Percentiles rank a stretch among this genome's conserved stretches.
phyloP scores from a whole-genome alignment of 2,888 invertebrate genomes.

The Ochlodes sylvanus region DNA sequence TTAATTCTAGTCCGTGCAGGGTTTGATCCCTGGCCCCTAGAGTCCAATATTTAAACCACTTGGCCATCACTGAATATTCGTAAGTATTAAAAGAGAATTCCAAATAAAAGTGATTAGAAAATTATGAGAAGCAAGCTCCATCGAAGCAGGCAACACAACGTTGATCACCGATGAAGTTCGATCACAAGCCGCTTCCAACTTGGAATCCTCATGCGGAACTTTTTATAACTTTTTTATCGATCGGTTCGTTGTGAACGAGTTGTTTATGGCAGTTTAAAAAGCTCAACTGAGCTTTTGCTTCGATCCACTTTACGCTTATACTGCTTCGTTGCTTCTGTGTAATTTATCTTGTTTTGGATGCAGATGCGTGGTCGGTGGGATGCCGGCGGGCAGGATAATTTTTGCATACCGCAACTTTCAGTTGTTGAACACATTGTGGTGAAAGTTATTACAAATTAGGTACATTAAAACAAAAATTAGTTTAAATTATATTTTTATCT shows the following conservation, averaged over 20 bases:
- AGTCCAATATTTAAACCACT: too few relatives aligned
- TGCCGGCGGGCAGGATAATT: too few relatives aligned
- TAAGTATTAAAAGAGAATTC: neutral
- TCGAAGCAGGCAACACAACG: neutral
- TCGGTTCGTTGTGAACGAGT: constrained; percentile 11
- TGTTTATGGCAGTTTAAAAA: constrained; percentile 11
- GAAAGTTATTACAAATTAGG: too few relatives aligned
- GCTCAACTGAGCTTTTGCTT: constrained; percentile 19
- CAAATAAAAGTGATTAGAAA: too few relatives aligned
- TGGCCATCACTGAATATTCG: too few relatives aligned
- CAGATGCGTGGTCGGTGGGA: too few relatives aligned
- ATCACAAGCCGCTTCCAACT: neutral
- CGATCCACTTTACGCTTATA: neutral
- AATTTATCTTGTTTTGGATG: neutral
- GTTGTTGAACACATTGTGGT: too few relatives aligned
- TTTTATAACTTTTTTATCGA: constrained; percentile 24
- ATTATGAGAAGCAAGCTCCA: neutral
- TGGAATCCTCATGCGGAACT: neutral
- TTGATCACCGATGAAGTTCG: neutral
- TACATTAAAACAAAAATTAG: too few relatives aligned
- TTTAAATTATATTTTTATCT: too few relatives aligned
- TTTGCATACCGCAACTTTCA: too few relatives aligned
- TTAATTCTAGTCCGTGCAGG: too few relatives aligned
- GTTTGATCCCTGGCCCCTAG: too few relatives aligned
- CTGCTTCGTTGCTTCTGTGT: neutral